Conservation (phyloP, 2,888 invertebrate genomes). For the Hirtodrosophila duncani region DNA sequence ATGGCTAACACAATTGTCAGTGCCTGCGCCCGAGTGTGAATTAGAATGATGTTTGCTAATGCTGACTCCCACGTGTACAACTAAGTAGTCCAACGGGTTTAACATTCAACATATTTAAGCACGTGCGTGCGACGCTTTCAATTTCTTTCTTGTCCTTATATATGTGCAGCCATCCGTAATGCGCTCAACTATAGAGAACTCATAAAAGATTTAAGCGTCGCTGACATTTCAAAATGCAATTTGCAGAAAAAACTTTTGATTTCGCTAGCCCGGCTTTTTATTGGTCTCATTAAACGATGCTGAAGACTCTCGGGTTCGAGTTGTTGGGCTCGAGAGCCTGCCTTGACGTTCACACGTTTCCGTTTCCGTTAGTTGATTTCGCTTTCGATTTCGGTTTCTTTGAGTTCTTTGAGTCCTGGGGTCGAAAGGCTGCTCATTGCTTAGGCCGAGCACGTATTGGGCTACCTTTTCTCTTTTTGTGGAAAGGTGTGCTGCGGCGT, state of each 20-base stretch:
- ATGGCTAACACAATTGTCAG: slow-evolving; percentile 7
- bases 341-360: slow-evolving; percentile 3
- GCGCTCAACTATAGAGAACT: slow-evolving; percentile 46
- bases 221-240: slow-evolving; percentile 68
- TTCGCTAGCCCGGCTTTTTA: slow-evolving; percentile 56
- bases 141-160: too few relatives aligned
- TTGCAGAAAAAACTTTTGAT: slow-evolving; percentile 64
- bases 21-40: neutral
- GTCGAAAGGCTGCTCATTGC: slow-evolving; percentile 27
- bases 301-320: slow-evolving; percentile 28
- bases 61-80: too few relatives aligned
- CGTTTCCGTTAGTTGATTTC: slow-evolving; percentile 4
- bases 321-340: slow-evolving; percentile 4
- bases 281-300: slow-evolving; percentile 70
- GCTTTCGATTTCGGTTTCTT: slow-evolving; percentile 68
- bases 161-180: slow-evolving; percentile 21
- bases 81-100: neutral
- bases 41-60: too few relatives aligned
- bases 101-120: neutral
- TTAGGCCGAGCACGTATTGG: slow-evolving; percentile 49
- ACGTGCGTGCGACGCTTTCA: too few relatives aligned
- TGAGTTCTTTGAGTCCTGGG: too few relatives aligned
- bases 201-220: slow-evolving; percentile 69
- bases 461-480: slow-evolving; percentile 40
- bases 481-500: slow-evolving; percentile 53